Base-by-base conservation (phyloP, 30 jellyfish, hydroid and myxozoan species). In the Euphysa ruthae region DNA sequence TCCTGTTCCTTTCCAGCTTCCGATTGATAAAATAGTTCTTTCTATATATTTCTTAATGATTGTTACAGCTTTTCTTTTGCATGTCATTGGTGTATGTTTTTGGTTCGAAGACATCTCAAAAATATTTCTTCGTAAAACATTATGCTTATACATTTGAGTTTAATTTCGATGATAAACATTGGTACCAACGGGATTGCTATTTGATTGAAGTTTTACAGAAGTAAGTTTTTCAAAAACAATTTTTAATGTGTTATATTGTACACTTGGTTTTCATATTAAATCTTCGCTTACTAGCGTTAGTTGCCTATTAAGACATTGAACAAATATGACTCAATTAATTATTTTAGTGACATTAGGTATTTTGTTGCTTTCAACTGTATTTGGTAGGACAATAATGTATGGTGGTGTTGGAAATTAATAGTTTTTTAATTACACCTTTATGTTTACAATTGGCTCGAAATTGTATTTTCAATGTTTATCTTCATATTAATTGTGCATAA, bases 211-310 rank as follows among this genome's bases (percentile, higher is more conserved):
- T 42, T 21, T 4, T 63, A 63, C 20, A 21, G 34, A 19, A 19
- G 33, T 4, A n/a, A 19, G 72, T 24, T 63, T 63, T 1, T 32
- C 77, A 0, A 29, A 15, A 2, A 35, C 27, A 0, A 33, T 30
- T 63, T 0, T 64, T 34, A 0, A 13, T 42, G 18, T 63, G 19
- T 42, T 32, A 29, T 35, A 19, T 63, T 30, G 66, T 63, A 4
- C 63, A 63, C 73, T 33, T 63, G 77, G 77, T 63, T 18, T 63
- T 33, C 63, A 63, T 63, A 6, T 16, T 63, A 6, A 63, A 19
- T 46, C 46, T 63, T n/a, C 21, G 38, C 42, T 33, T 24, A 33
- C 25, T 63, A 0, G 23, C 77, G 26, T 30, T 21, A 24, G 77
- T 33, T 43, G 34, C 29, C 38, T 63, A 6, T 42, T 63, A 4